Base-by-base conservation (phyloP, 2,888 invertebrate species). In the Cetonia aurata region DNA sequence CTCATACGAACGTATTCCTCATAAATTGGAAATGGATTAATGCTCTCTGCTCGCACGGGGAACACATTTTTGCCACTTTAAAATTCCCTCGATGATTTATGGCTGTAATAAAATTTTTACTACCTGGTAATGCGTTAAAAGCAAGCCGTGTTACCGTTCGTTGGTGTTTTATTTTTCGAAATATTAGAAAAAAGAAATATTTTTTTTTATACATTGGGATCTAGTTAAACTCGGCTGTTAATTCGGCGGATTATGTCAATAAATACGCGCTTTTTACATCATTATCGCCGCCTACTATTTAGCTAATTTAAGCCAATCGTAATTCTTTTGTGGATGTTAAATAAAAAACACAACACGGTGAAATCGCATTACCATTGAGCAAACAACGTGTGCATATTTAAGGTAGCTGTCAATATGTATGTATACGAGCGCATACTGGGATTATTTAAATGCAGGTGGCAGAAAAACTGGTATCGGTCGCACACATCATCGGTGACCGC, bases 121-220 rank as follows among this genome's bases (percentile, higher is more conserved):
- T 62, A 62, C 62, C 33, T 62, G 62, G 17, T 62, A 62, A 48
- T 46, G 62, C 37, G 31, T 48, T 62, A 62, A 62, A 62, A 50
- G 62, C 62, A 13, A 25, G 15, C 15, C 33, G 19, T n/a, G n/a
- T 48, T 15, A 31, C 13, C 13, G 31, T 41, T 31, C 33, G 17
- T 17, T 41, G 41, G 37, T 56, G 37, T 37, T 41, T 56, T 56
- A 41, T 56, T 56, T 56, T 56, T 31, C 41, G 8, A 55, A 37
- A 17, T 12, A 9, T 25, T 15, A 10, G 17, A 41, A 56, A 56
- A 13, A 56, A 15, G 13, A 56, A 37, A n/a, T n/a, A n/a, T n/a
- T 25, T 25, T 56, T 56, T 56, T 56, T 56, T n/a, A 1, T 9
- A 1, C 13, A 25, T 25, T 25, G 10, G 31, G 9, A 56, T 6